These are phyloP conservation scores for Drosophila eohydei DNA, from an alignment of 2,888 invertebrate species.

Conservation along the genomic window DNA sequence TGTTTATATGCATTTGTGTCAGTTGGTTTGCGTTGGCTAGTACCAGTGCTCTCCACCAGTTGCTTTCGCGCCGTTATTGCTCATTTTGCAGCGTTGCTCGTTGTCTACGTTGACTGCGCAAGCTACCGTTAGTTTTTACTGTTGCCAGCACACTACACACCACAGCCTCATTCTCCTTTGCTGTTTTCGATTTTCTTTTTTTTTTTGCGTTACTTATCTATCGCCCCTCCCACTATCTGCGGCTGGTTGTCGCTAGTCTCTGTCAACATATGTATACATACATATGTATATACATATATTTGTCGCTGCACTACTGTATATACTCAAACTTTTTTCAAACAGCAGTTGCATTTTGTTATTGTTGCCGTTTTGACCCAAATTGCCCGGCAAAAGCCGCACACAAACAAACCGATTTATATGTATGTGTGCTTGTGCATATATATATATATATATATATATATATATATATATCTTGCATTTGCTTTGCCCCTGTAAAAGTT, in stretches of 20 bases:
- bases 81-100: conserved; percentile 20
- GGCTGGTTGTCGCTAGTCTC: conserved; percentile 9
- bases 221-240: conserved; percentile 9
- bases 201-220: conserved; percentile 51
- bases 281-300: background rate
- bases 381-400: conserved; percentile 36
- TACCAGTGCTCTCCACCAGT: conserved; percentile 69
- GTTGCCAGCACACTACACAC: background rate
- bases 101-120: conserved; percentile 11
- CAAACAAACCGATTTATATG: conserved; percentile 3
- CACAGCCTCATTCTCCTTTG: background rate
- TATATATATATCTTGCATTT: background rate
- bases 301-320: conserved; percentile 3
- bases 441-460: background rate
- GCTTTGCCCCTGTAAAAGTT: conserved; percentile 1
- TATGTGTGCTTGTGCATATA: background rate
- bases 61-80: conserved; percentile 35
- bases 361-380: conserved; percentile 64
- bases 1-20: conserved; percentile 7
- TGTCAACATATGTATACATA: conserved; percentile 10
- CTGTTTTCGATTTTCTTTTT: conserved; percentile 13
- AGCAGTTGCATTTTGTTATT: conserved; percentile 24
- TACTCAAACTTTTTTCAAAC: conserved; percentile 35
- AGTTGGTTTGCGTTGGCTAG: conserved; percentile 35
- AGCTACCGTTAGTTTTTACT: conserved; percentile 36